Evolutionary conservation across 2,888 invertebrate species (phyloP), one percentile per base, ranked within the genome.

Genomic region (Campoplex nolae): DNA sequence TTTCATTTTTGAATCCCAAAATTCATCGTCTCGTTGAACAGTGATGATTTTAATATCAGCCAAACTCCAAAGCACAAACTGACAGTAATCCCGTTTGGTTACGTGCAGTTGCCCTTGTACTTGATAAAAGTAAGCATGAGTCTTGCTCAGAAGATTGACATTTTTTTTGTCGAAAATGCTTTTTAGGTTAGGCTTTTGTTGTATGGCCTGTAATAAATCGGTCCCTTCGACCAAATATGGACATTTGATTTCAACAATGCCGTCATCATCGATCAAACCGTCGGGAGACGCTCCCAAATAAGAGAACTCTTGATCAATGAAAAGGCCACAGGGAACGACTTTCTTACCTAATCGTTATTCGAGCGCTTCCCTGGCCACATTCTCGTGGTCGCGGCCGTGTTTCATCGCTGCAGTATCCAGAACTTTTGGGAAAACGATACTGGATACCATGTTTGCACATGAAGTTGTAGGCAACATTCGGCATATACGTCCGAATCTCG

Each of bases 281-380:
- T 91, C 91, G 11, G 90, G 90, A 54, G 88, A 88, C 58, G 90
- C 90, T 18, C 89, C 90, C 3, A 91, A 81, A 68, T 85, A 89
- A n/a, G 67, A 80, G 8, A 78, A 54, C 32, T 90, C 84, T 18
- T 71, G 48, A 83, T 91, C 91, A 38, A 91, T 89, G 83, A 91
- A 90, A 16, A 91, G 85, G 23, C 91, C 92, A 74, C 91, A 90
- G 3, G 67, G 48, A 2, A 56, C 56, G 16, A 90, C 88, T 13
- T 85, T 75, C 62, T 89, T 81, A 2, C 82, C 84, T n/a, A 85
- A 35, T 18, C 3, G 48, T 0, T 13, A 23, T 54, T 67, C 35
- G 7, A 70, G 89, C 88, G 16, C 86, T 86, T 16, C 84, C 84
- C 13, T 75, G 78, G 9, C 90, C 89, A 74, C 54, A 62, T 48